Evolutionary conservation across 2,888 invertebrate genomes (phyloP).

Genomic region (Tanypteryx hageni): DNA sequence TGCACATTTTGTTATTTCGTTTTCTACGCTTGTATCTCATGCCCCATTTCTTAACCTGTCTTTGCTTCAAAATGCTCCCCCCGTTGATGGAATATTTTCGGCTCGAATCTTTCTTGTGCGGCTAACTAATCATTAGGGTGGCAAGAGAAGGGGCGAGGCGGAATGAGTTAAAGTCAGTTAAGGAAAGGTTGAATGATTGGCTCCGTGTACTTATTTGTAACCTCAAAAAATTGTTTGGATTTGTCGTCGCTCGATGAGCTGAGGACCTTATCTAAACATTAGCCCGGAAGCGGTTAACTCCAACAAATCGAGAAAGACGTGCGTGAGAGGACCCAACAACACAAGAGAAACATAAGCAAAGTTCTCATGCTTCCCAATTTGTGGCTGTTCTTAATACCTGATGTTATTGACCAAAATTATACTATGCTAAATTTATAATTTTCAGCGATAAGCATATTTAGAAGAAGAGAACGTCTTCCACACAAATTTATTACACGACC

Average conservation of each 20-base stretch:
- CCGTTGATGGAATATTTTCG: not conserved
- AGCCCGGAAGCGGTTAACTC: too few relatives aligned
- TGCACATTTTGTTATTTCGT: not conserved
- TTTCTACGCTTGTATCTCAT: not conserved
- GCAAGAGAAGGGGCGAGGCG: not conserved
- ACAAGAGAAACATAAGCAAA: too few relatives aligned
- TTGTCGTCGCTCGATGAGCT: not conserved
- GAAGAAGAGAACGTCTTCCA: too few relatives aligned
- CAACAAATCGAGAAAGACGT: too few relatives aligned
- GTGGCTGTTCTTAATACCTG: too few relatives aligned
- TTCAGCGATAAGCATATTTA: too few relatives aligned
- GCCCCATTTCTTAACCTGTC: constrained; percentile 13
- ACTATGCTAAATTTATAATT: too few relatives aligned
- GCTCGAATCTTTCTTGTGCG: not conserved
- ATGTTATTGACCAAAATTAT: too few relatives aligned
- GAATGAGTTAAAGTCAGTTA: not conserved
- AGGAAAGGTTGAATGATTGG: not conserved
- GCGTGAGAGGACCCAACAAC: too few relatives aligned
- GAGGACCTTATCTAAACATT: too few relatives aligned
- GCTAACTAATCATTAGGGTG: not conserved
- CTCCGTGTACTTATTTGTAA: not conserved
- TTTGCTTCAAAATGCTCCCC: not conserved
- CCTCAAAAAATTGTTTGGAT: not conserved
- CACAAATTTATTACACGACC: too few relatives aligned
- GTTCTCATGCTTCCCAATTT: too few relatives aligned